A percentile compares a stretch with the other conserved stretches of the same genome.
phyloP scores from a whole-genome alignment of 2,113 vertebrate species.

The Dipodomys spectabilis region DNA sequence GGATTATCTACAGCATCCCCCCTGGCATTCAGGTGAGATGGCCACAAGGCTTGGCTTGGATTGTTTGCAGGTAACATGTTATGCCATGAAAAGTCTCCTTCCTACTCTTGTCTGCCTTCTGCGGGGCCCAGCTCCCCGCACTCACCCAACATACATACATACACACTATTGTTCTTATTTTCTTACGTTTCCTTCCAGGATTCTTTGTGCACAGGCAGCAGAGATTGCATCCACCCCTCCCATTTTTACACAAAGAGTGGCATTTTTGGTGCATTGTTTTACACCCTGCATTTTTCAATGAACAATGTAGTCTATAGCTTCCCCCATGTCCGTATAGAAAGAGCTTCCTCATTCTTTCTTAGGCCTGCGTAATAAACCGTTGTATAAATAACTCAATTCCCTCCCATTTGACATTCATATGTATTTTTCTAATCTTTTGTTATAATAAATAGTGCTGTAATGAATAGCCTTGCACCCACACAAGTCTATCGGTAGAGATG shows the following conservation, averaged over 20 bases:
- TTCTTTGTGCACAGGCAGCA: not conserved
- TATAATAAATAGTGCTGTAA: not conserved
- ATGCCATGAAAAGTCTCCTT: not conserved
- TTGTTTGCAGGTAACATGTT: not conserved
- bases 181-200: not conserved
- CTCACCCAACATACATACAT: not conserved
- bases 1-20: slow-evolving; percentile 97
- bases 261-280: not conserved
- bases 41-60: fast-evolving
- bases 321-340: not conserved
- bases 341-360: slow-evolving; percentile 1
- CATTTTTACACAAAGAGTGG: not conserved
- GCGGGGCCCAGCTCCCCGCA: too few species aligned
- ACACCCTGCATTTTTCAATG: not conserved
- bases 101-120: not conserved
- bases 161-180: not conserved
- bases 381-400: slow-evolving; percentile 15
- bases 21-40: slow-evolving; percentile 94
- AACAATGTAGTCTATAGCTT: not conserved
- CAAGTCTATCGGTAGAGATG: not conserved
- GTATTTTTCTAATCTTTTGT: slow-evolving; percentile 25
- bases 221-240: not conserved
- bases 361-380: not conserved
- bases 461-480: not conserved
- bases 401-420: not conserved